Conservation (phyloP, 2,113 vertebrate species). For the Rhizomys pruinosus region DNA sequence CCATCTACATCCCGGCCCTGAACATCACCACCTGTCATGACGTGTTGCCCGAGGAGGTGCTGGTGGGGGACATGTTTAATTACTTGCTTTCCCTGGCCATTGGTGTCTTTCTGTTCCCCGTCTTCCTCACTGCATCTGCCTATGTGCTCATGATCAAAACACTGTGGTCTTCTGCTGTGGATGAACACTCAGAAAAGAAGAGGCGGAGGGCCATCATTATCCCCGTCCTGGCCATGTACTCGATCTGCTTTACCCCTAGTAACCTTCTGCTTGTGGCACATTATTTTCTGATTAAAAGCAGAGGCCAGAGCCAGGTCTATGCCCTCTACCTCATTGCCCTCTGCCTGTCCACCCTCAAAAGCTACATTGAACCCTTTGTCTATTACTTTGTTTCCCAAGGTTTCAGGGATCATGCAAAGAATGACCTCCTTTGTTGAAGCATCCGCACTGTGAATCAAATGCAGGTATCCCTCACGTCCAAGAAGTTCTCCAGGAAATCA, state of each 20-base stretch:
- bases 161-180: constrained; percentile 83
- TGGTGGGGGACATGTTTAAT: constrained; percentile 86
- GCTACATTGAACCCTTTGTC: constrained; percentile 96
- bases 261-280: constrained; percentile 94
- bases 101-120: constrained; percentile 92
- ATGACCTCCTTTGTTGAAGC: constrained; percentile 92
- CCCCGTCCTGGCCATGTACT: constrained; percentile 90
- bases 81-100: constrained; percentile 94
- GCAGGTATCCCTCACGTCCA: constrained; percentile 93
- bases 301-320: constrained; percentile 91
- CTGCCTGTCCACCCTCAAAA: constrained; percentile 94
- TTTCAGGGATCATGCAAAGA: constrained; percentile 92
- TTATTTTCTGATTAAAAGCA: constrained; percentile 89
- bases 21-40: constrained; percentile 96
- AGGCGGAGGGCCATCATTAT: constrained; percentile 88
- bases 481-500: no score
- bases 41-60: constrained; percentile 84
- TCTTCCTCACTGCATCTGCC: constrained; percentile 88
- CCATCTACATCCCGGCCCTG: constrained; percentile 79
- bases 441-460: constrained; percentile 91
- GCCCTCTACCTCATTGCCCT: constrained; percentile 88
- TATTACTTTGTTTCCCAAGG: no score
- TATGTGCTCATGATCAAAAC: no score
- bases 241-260: constrained; percentile 95
- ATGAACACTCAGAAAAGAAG: constrained; percentile 87